Evolutionary conservation across 2,113 vertebrate genomes (phyloP), one percentile per base, ranked within the genome.

Genomic region (Genyomyrus donnyi): DNA sequence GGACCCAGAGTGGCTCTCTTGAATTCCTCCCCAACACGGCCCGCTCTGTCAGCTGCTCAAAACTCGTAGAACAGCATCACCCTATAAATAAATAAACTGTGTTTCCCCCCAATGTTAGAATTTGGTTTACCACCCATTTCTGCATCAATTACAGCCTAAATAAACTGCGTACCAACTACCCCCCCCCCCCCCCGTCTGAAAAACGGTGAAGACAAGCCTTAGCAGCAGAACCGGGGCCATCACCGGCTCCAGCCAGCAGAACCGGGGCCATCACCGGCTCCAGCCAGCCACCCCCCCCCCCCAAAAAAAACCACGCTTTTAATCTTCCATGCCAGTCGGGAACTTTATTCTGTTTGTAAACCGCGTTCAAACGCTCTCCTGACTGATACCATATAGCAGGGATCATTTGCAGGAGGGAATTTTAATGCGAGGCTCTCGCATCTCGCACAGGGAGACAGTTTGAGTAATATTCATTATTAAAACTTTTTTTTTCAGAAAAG

Each of bases 401-500:
- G 91, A 89, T 90, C 91, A 90, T 93, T 89, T 89, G 49, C 87
- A 90, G 89, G 89, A 88, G 39, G 92, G 91, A 93, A 92, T 93
- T 91, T 91, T 91, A 93, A 95, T 90, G 91, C 84, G 90, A 66
- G 89, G 90, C 62, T 70, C 62, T 70, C 27, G 50, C 52, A 85
- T 62, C 53, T 84, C 50, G 56, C 49, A 80, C 90, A 88, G 35
- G 24, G 88, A 94, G 93, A 94, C 92, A 91, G 91, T 93, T 91
- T 92, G 90, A 93, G 91, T 88, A 92, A 92, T 92, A 93, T 94
- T 93, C 91, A 93, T 94, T 91, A 94, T 93, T 94, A 89, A 89
- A 93, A 92, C 90, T 88, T 21, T 91, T 39, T 70, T 70, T 91
- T 91, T 91, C 92, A 53, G 85, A 94, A 94, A 92, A 85, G 91